Percentiles rank a stretch among this genome's conserved stretches.
Evolutionary conservation across 1,140 invertebrate genomes (phyloP).

Genomic region (Calosoma granatense): DNA sequence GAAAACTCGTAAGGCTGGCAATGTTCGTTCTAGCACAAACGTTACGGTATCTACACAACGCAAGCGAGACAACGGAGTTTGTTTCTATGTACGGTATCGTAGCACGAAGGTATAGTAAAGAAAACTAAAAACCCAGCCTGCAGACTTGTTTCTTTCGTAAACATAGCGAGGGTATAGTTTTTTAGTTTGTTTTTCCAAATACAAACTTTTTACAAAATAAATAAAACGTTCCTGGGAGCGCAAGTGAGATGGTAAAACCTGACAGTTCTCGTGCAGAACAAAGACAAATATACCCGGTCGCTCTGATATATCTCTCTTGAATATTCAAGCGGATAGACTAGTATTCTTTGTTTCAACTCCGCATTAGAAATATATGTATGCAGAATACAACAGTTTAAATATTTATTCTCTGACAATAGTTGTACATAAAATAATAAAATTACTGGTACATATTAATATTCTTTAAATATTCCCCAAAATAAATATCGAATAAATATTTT

Average conservation of each 20-base stretch:
- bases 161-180: slow-evolving; percentile 22
- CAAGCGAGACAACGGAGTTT: no score
- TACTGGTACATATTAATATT: no score
- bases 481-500: no score
- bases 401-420: no score
- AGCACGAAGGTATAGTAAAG: neutral
- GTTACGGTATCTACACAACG: no score
- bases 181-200: slow-evolving; percentile 26
- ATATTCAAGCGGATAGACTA: slow-evolving; percentile 25
- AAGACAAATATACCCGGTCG: slow-evolving; percentile 1
- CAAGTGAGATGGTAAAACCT: slow-evolving; percentile 8
- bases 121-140: slow-evolving; percentile 1
- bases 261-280: slow-evolving; percentile 4
- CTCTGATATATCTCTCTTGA: slow-evolving; percentile 24
- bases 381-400: neutral
- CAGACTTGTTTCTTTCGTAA: slow-evolving; percentile 18
- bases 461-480: no score
- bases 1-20: no score
- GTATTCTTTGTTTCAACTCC: neutral
- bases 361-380: slow-evolving; percentile 13
- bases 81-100: slow-evolving; percentile 10
- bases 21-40: no score
- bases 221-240: slow-evolving; percentile 19
- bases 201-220: slow-evolving; percentile 26
- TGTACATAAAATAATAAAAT: no score